Percentiles rank a stretch among this genome's conserved stretches.
Conservation (phyloP, 2,113 vertebrate species). For the Macaca mulatta region DNA sequence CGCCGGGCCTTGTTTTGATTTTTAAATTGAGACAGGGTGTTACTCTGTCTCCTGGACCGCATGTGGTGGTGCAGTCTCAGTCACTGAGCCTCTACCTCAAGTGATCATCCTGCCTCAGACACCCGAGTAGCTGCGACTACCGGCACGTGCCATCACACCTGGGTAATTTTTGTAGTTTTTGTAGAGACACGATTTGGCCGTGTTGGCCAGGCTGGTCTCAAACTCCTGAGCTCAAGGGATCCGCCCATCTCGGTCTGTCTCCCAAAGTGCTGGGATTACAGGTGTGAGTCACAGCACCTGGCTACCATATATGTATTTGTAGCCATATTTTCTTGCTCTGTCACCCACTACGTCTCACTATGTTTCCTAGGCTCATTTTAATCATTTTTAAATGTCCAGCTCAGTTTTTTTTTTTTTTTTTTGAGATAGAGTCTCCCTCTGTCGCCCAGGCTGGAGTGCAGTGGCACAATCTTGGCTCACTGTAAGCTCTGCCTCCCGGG, state of each 20-base stretch:
- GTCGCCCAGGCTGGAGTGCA: too few species aligned
- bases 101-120: background rate
- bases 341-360: too few species aligned
- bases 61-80: accelerated
- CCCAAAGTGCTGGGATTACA: background rate
- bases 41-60: background rate
- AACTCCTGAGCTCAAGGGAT: background rate
- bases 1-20: too few species aligned
- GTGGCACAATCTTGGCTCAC: too few species aligned
- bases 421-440: too few species aligned
- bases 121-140: background rate
- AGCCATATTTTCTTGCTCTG: too few species aligned
- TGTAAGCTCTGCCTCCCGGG: too few species aligned
- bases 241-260: accelerated
- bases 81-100: background rate
- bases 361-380: too few species aligned
- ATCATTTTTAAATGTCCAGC: too few species aligned
- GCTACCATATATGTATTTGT: background rate
- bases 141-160: background rate
- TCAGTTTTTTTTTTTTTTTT: too few species aligned
- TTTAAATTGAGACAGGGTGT: background rate
- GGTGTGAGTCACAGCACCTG: accelerated
- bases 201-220: background rate
- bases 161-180: background rate
- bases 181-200: background rate